Evolutionary conservation across 2,113 vertebrate genomes (phyloP).

Genomic region (Piprites chloris): DNA sequence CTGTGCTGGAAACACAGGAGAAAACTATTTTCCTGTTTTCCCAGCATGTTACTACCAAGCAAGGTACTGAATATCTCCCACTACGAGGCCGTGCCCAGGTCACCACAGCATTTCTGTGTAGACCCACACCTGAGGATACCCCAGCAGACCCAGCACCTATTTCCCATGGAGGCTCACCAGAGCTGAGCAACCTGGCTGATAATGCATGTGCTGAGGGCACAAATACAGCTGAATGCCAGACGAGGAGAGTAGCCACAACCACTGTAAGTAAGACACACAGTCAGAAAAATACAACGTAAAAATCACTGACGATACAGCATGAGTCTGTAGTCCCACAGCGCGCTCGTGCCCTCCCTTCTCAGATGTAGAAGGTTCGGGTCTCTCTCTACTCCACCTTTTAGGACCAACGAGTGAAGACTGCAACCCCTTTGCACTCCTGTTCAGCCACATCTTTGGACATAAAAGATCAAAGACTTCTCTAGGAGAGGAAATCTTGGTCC

Average conservation of each 20-base stretch:
- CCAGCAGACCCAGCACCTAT: neutral
- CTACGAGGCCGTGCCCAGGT: neutral
- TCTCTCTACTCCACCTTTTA: neutral
- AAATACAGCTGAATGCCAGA: neutral
- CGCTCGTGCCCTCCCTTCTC: neutral
- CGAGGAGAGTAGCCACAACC: neutral
- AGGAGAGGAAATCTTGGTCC: neutral
- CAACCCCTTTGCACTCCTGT: neutral
- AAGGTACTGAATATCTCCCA: neutral
- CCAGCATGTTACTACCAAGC: neutral
- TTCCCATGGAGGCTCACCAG: neutral
- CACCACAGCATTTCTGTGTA: neutral
- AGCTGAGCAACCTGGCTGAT: neutral
- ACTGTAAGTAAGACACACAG: neutral
- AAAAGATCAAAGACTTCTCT: neutral
- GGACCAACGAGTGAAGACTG: neutral
- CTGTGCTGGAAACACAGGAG: neutral
- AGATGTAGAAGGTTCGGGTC: neutral
- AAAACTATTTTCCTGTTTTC: neutral
- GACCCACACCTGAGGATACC: neutral
- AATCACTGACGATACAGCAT: neutral
- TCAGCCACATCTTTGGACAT: neutral
- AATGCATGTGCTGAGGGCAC: neutral
- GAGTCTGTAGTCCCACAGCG: neutral
- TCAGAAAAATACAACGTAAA: neutral